A percentile compares a stretch with the other conserved stretches of the same genome.
Evolutionary conservation across 2,888 invertebrate species (phyloP).

Genomic region (Strigamia maritima): DNA sequence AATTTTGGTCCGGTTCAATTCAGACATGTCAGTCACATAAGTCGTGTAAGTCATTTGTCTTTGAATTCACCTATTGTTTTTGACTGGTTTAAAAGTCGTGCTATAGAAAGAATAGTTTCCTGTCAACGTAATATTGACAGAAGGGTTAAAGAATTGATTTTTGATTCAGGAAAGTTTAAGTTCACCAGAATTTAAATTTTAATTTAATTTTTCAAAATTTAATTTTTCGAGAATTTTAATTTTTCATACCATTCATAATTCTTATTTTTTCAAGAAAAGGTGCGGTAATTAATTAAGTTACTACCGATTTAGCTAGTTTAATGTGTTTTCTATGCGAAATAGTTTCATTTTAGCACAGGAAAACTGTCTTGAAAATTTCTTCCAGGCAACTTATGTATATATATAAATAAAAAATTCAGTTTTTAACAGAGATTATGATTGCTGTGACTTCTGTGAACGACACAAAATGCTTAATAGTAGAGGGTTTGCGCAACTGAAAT

Average conservation of each 20-base stretch:
- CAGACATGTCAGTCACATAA: too few relatives aligned
- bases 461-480: too few relatives aligned
- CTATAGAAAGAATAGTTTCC: background rate
- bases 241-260: background rate
- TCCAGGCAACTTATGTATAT: conserved; percentile 27
- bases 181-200: conserved; percentile 30
- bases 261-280: conserved; percentile 24
- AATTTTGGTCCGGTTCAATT: too few relatives aligned
- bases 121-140: background rate
- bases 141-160: background rate
- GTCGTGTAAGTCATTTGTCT: too few relatives aligned
- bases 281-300: background rate
- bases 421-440: background rate
- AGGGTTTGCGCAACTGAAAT: too few relatives aligned
- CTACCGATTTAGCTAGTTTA: conserved; percentile 2
- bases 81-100: background rate
- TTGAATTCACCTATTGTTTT: too few relatives aligned
- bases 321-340: conserved; percentile 18
- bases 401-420: conserved; percentile 34
- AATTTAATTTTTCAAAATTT: too few relatives aligned
- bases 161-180: background rate
- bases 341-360: conserved; percentile 25
- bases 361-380: conserved; percentile 25
- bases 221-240: background rate
- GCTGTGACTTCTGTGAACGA: too few relatives aligned